Percentiles rank a stretch among this genome's conserved stretches.
These are phyloP conservation scores for Microtus richardsoni DNA, from an alignment of 2,113 vertebrate species.

Conservation along the genomic window DNA sequence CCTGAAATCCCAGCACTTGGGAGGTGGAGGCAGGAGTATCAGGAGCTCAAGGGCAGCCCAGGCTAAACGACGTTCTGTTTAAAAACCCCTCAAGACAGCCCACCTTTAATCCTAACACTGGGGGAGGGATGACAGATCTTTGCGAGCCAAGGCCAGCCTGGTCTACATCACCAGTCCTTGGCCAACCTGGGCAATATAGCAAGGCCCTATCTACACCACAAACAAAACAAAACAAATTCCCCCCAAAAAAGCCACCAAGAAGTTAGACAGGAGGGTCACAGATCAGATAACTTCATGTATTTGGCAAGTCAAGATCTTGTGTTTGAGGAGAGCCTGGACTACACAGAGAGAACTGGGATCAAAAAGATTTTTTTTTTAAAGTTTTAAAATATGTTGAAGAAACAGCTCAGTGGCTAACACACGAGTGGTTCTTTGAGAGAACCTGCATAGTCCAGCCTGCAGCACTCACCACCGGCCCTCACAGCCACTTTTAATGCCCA, in stretches of 20 bases:
- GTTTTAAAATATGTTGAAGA: neutral
- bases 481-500: neutral
- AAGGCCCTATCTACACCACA: neutral
- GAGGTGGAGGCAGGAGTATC: too few relatives aligned
- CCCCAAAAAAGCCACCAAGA: neutral
- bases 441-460: neutral
- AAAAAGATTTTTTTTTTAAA: neutral
- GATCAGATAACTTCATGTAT: neutral
- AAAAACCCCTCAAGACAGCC: too few relatives aligned
- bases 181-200: neutral
- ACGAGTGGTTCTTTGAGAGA: neutral
- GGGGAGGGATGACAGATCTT: too few relatives aligned
- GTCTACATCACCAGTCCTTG: too few relatives aligned
- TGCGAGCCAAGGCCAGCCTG: too few relatives aligned
- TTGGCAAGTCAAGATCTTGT: neutral
- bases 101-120: too few relatives aligned
- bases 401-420: neutral
- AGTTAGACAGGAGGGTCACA: neutral
- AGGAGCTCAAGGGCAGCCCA: neutral
- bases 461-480: neutral
- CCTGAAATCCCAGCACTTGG: neutral
- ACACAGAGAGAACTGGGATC: neutral
- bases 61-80: neutral
- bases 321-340: neutral
- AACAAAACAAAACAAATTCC: neutral